Evolutionary conservation across 1,140 invertebrate species (phyloP).

Genomic region (Choristoneura fumiferana): DNA sequence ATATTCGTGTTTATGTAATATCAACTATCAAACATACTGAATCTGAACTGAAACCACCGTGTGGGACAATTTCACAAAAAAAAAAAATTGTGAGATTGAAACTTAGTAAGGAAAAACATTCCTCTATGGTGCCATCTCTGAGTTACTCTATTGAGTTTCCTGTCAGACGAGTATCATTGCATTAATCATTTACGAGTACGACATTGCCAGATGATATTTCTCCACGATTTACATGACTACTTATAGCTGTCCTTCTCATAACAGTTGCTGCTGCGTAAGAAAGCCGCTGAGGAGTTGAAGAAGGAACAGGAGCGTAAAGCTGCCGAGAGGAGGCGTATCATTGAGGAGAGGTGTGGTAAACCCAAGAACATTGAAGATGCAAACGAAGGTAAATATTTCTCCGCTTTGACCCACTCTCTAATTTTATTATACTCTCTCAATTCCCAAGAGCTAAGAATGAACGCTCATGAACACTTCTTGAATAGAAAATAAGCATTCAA

Average conservation of each 20-base stretch:
- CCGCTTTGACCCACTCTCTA: neutral
- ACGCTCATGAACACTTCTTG: slow-evolving; percentile 14
- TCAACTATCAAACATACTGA: too few relatives aligned
- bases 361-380: slow-evolving; percentile 93
- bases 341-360: slow-evolving; percentile 96
- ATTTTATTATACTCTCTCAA: slow-evolving; percentile 1
- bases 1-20: neutral
- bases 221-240: too few relatives aligned
- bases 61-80: too few relatives aligned
- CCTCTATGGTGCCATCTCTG: too few relatives aligned
- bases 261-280: slow-evolving; percentile 98
- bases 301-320: slow-evolving; percentile 99
- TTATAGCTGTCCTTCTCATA: neutral
- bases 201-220: too few relatives aligned
- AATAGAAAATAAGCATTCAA: slow-evolving; percentile 8
- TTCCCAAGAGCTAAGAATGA: slow-evolving; percentile 33
- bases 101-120: too few relatives aligned
- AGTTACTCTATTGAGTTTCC: too few relatives aligned
- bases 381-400: slow-evolving; percentile 88
- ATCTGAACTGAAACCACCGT: too few relatives aligned
- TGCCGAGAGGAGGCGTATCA: slow-evolving; percentile 97
- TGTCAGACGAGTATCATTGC: too few relatives aligned
- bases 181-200: too few relatives aligned
- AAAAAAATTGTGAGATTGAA: too few relatives aligned
- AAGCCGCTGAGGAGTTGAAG: slow-evolving; percentile 99